These are phyloP conservation scores for Cosmorhoe ocellata DNA, from an alignment of 2,888 invertebrate genomes.

Conservation along the genomic window DNA sequence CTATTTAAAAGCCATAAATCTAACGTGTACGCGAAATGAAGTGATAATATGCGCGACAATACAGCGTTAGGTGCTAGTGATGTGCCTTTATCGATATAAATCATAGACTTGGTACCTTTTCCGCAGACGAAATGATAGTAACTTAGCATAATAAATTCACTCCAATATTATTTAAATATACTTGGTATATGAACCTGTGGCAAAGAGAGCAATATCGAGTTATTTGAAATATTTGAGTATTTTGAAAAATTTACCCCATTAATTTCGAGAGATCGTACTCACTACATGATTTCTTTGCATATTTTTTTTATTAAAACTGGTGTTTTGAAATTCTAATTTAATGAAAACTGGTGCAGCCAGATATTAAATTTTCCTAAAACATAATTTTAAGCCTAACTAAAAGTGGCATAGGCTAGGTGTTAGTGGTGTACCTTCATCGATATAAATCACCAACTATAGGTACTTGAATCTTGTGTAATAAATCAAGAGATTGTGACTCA, in stretches of 20 bases:
- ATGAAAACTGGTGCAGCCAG: no score
- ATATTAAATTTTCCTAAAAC: no score
- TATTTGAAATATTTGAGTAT: no score
- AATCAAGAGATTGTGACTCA: constrained; percentile 29
- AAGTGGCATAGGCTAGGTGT: constrained; percentile 26
- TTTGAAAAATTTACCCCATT: no score
- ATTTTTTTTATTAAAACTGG: no score
- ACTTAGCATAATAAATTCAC: background rate
- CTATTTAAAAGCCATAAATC: constrained; percentile 44
- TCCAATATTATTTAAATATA: background rate
- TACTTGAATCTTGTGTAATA: constrained; percentile 18
- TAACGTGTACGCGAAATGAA: constrained; percentile 49
- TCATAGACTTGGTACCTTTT: constrained; percentile 26
- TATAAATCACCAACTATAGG: constrained; percentile 38
- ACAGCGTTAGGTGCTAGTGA: constrained; percentile 51
- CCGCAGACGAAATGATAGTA: background rate
- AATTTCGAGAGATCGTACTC: no score
- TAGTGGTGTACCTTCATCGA: constrained; percentile 42
- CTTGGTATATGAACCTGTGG: no score
- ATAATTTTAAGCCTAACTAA: no score
- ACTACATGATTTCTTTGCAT: no score
- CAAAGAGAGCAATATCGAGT: no score
- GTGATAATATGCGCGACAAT: constrained; percentile 72
- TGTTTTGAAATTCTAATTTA: no score
- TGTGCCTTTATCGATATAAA: constrained; percentile 40